Evolutionary conservation across 2,888 invertebrate genomes (phyloP).

Genomic region (Amphimallon solstitiale): DNA sequence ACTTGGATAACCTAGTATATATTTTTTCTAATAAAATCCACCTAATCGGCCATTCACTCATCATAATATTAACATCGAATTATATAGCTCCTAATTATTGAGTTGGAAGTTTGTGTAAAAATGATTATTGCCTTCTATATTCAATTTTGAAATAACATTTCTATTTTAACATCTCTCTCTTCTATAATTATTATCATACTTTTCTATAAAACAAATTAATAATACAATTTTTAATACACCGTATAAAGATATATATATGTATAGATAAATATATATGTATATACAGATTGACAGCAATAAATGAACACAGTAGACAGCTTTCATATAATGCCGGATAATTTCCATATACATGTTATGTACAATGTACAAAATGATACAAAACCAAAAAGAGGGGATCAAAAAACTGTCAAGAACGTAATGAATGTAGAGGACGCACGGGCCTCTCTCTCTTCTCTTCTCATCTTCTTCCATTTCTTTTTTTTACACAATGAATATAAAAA

Average conservation of each 20-base stretch:
- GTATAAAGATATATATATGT: constrained; percentile 17
- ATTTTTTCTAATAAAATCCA: too few relatives aligned
- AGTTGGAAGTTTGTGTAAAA: background rate
- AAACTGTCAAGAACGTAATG: too few relatives aligned
- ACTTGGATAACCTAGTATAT: too few relatives aligned
- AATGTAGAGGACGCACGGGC: too few relatives aligned
- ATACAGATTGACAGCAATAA: background rate
- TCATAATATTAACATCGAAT: too few relatives aligned
- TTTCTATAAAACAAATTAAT: background rate
- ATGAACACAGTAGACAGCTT: constrained; percentile 29
- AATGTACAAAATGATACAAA: constrained; percentile 28
- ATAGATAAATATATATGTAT: constrained; percentile 3
- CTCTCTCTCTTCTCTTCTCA: too few relatives aligned
- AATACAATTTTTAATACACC: constrained; percentile 26
- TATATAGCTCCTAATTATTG: background rate
- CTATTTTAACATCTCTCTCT: constrained; percentile 5
- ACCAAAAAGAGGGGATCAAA: too few relatives aligned
- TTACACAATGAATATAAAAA: too few relatives aligned
- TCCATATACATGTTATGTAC: constrained; percentile 29
- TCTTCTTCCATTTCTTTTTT: too few relatives aligned
- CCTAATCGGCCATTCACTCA: too few relatives aligned
- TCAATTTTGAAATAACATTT: constrained; percentile 11
- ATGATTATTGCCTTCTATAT: background rate
- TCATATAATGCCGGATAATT: constrained; percentile 30
- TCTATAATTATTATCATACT: background rate